Evolutionary conservation across 2,113 vertebrate species (phyloP).

Genomic region (Castor canadensis): DNA sequence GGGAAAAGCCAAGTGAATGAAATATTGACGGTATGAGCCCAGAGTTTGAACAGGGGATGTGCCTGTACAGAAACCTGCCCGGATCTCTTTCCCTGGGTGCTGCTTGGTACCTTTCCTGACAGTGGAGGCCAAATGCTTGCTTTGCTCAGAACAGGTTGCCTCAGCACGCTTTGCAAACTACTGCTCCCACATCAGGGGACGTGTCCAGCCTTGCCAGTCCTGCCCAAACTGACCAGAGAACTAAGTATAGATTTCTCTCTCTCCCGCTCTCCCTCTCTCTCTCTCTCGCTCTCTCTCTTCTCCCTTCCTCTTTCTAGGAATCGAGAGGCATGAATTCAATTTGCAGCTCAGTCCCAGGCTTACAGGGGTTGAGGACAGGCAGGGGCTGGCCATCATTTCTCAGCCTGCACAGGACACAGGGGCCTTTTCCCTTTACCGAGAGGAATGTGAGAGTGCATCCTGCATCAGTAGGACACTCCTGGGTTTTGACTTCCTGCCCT

Average conservation of each 20-base stretch:
- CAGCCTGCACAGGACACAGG: neutral
- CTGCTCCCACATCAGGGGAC: neutral
- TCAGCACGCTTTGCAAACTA: neutral
- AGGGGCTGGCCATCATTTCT: neutral
- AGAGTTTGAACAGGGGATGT: neutral
- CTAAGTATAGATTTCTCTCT: too few relatives aligned
- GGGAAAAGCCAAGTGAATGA: too few relatives aligned
- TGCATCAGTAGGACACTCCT: neutral
- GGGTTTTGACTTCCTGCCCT: conserved; percentile 40
- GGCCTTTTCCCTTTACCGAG: neutral
- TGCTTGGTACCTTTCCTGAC: neutral
- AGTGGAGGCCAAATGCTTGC: neutral
- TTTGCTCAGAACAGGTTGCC: neutral
- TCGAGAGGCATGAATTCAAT: neutral
- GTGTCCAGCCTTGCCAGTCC: neutral
- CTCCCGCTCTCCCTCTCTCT: too few relatives aligned
- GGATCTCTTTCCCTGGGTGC: neutral
- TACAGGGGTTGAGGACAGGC: neutral
- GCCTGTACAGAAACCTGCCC: too few relatives aligned
- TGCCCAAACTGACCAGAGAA: neutral
- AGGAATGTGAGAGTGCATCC: conserved; percentile 3
- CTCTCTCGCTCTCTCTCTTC: neutral
- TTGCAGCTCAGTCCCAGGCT: neutral
- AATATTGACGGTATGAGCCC: neutral
- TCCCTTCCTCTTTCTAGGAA: neutral